Evolutionary conservation across 2,797 vertebrate species (phyloP), one percentile per base, ranked within the genome.

Genomic region (Bradypodion pumilum): DNA sequence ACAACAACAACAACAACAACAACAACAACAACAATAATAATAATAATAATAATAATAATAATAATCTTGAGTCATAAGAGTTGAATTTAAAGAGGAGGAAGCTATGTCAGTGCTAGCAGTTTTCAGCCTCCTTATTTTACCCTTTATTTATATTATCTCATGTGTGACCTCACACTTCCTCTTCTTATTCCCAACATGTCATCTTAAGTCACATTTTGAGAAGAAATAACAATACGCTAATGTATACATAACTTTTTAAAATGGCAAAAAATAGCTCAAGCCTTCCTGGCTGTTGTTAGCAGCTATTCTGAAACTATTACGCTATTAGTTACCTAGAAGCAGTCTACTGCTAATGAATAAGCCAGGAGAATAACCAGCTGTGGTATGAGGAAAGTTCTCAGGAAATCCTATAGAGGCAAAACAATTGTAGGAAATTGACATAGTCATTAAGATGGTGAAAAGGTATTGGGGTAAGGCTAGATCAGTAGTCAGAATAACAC

Each of bases 341-440:
- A 62, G 13, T 86, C 68, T 86, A 42, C 72, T 87, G 70, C 52
- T 56, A 21, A 62, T 32, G 68, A 80, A 89, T 85, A 91, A 94
- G 91, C 29, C 88, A 92, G 88, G 85, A 60, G 65, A 77, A 88
- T 65, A 80, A 63, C 25, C 15, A 73, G 65, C 91, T 92, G 86
- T 93, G 74, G 59, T 93, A 83, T 89, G 87, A 90, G 92, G 91
- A 93, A 84, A 85, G 80, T 85, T 87, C 89, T 85, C 70, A 95
- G 95, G 95, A 96, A 96, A 95, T 95, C 92, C 93, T 95, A 95
- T 81, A 90, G 85, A 84, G 60, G 40, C 83, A 86, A 86, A 95
- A 96, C 95, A 96, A 96, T 95, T 89, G 90, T 86, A 91, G 95
- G 96, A 96, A 95, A 94, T 78, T 95, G 93, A 95, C 91, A 86